A percentile compares a stretch with the other conserved stretches of the same genome.
These are phyloP conservation scores for Rattus norvegicus DNA, from an alignment of 2,113 vertebrate genomes.

Conservation along the genomic window DNA sequence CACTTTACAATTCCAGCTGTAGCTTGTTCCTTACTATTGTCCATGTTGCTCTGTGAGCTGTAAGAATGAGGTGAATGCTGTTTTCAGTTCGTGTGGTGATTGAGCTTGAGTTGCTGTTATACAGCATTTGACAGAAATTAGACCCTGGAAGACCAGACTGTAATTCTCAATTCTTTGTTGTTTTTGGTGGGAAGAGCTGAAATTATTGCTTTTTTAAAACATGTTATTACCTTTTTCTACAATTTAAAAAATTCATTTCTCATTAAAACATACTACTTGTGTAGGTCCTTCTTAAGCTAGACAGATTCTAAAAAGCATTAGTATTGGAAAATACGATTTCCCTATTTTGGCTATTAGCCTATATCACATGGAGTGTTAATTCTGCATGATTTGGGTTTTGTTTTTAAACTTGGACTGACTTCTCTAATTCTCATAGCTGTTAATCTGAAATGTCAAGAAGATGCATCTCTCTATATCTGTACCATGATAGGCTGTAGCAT, in stretches of 20 bases:
- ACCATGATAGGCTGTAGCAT: slow-evolving; percentile 66
- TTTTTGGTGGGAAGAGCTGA: slow-evolving; percentile 64
- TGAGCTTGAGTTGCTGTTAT: slow-evolving; percentile 75
- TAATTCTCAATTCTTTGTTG: slow-evolving; percentile 62
- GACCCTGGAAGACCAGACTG: slow-evolving; percentile 47
- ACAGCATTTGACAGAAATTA: slow-evolving; percentile 57
- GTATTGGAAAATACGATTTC: slow-evolving; percentile 54
- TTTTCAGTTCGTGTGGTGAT: slow-evolving; percentile 60
- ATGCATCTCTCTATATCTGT: slow-evolving; percentile 67
- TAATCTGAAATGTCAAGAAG: slow-evolving; percentile 69
- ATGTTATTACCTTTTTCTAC: slow-evolving; percentile 60
- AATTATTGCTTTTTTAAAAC: slow-evolving; percentile 55
- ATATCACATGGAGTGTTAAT: slow-evolving; percentile 63
- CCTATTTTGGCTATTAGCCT: slow-evolving; percentile 57
- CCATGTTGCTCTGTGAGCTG: slow-evolving; percentile 52
- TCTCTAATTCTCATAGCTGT: slow-evolving; percentile 65
- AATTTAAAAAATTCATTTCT: slow-evolving; percentile 41
- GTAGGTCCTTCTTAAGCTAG: slow-evolving; percentile 61
- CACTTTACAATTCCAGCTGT: slow-evolving; percentile 35
- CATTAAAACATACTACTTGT: slow-evolving; percentile 60
- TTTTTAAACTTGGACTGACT: slow-evolving; percentile 52
- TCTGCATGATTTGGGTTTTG: slow-evolving; percentile 57
- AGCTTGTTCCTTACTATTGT: slow-evolving; percentile 59
- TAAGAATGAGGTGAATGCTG: slow-evolving; percentile 30
- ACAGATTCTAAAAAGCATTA: slow-evolving; percentile 67